Evolutionary conservation across 2,797 vertebrate species (phyloP).

Genomic region (Diplodus sargus): DNA sequence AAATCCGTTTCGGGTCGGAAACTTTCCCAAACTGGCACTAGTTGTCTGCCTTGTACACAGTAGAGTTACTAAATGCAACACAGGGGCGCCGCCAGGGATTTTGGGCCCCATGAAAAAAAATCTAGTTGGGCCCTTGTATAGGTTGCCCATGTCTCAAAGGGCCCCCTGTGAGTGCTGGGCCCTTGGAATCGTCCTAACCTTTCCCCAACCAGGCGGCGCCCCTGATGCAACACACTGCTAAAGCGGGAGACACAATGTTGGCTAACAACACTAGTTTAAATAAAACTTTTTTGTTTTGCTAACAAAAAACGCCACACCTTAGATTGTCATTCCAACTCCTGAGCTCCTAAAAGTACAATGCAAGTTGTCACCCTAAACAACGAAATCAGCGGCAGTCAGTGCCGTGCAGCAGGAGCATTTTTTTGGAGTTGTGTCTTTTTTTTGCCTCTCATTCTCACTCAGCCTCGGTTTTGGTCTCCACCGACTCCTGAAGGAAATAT

Average conservation of each 20-base stretch:
- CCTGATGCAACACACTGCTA: background rate
- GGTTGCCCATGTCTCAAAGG: too few relatives aligned
- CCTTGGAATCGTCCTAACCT: too few relatives aligned
- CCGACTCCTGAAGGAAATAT: too few relatives aligned
- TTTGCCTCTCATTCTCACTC: background rate
- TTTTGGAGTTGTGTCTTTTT: background rate
- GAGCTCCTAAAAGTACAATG: constrained; percentile 1
- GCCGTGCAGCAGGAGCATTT: background rate
- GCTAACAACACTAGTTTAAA: background rate
- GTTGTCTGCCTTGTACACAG: background rate
- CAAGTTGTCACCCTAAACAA: background rate
- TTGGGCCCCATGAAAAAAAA: too few relatives aligned
- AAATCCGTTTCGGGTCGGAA: constrained; percentile 60
- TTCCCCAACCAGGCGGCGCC: too few relatives aligned
- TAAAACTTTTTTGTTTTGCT: background rate
- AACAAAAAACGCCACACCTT: background rate
- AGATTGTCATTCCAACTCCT: background rate
- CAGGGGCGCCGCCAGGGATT: too few relatives aligned
- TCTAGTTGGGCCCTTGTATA: too few relatives aligned
- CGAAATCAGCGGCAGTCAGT: background rate
- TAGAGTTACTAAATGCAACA: constrained; percentile 7
- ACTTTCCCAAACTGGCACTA: constrained; percentile 21
- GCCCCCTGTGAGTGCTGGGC: too few relatives aligned
- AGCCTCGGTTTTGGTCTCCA: background rate
- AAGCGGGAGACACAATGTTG: constrained; percentile 11